Base-by-base conservation (phyloP, 2,113 vertebrate species). In the Sturnira hondurensis region DNA sequence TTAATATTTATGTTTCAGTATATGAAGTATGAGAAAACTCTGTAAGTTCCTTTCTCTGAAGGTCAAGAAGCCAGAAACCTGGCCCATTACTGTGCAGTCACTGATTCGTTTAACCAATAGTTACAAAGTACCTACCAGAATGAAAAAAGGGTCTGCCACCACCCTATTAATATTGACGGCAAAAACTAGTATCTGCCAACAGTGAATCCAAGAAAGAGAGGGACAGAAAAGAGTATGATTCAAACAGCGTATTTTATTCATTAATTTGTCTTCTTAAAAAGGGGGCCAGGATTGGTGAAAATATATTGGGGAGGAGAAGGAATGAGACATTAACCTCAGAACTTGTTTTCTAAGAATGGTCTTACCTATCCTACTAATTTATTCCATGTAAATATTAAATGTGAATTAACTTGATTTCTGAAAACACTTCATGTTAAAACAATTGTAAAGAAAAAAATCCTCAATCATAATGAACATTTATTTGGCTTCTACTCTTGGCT, bases 1-100 rank as follows among this genome's bases (percentile, higher is more conserved):
- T 96, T 45, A 76, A 12, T 80, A n/a, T 87, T 77, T 87, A 71
- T 16, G 9, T 76, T 80, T 17, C 20, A 84, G 26, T 63, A 38
- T 20, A 61, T 36, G 31, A 91, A 41, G 7, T 56, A 47, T 33
- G 74, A 77, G 67, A 50, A 78, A 84, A 94, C 9, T 80, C 63
- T 56, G 20, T n/a, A 58, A 89, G 15, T 84, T 73, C 68, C 50
- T 91, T 86, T 33, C 36, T 43, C 52, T 61, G 31, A 85, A 94
- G 54, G 61, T 91, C 33, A 89, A 33, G 56, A 86, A 93, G 67
- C 67, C 77, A 94, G 85, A 95, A 93, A 87, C 11, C 24, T 24
- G 31, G 15, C n/a, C 89, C 28, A 74, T 41, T 7, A 89, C 43
- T 54, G 12, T 24, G 26, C 14, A 45, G 26, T 10, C 76, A 80